Conservation (phyloP, 2,797 vertebrate genomes). For the Tolypeutes matacus region DNA sequence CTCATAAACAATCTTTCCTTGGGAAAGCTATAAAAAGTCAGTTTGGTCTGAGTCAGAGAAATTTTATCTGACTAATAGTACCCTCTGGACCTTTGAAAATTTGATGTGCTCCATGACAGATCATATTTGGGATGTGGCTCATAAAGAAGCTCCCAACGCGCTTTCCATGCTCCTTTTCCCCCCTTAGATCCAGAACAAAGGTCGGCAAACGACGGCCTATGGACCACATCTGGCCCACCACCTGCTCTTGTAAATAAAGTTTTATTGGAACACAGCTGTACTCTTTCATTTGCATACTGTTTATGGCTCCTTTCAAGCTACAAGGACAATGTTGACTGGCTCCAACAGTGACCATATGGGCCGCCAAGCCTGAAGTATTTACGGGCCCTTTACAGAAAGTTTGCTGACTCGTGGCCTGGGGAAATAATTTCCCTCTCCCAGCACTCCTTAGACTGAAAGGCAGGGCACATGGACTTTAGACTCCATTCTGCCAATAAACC, state of each 20-base stretch:
- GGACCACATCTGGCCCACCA: background rate
- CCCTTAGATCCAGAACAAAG: conserved; percentile 14
- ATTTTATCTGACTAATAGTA: conserved; percentile 68
- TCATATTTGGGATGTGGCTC: conserved; percentile 49
- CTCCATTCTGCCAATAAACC: background rate
- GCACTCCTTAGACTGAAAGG: background rate
- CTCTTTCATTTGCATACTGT: conserved; percentile 31
- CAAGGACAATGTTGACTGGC: background rate
- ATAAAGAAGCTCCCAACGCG: conserved; percentile 12
- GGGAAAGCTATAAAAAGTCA: conserved; percentile 75
- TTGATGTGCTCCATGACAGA: conserved; percentile 61
- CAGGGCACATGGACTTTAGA: background rate
- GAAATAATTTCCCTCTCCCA: background rate
- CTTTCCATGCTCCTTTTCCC: conserved; percentile 24
- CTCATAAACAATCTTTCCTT: conserved; percentile 71
- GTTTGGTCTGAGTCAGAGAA: conserved; percentile 73
- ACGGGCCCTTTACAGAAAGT: background rate
- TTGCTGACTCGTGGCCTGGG: background rate
- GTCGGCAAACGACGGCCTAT: background rate
- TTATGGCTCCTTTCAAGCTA: background rate
- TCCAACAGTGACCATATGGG: background rate
- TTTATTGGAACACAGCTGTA: conserved; percentile 60
- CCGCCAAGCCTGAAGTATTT: conserved; percentile 22
- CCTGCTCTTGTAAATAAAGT: conserved; percentile 69
- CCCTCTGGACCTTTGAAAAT: conserved; percentile 69